Conservation (phyloP, 2,797 vertebrate species). For the Chromobotia macracanthus region DNA sequence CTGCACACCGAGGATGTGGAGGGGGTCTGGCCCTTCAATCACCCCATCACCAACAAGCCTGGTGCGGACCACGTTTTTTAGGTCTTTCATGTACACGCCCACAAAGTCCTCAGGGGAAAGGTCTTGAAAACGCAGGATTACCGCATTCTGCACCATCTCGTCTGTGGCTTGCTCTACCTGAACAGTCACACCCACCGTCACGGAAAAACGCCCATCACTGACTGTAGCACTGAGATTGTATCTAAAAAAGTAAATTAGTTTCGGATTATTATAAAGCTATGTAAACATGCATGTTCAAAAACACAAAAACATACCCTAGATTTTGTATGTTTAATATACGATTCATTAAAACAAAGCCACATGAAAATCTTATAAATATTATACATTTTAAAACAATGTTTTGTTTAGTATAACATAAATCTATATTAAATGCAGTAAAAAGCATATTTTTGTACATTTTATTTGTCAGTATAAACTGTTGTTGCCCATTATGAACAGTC, state of each 20-base stretch:
- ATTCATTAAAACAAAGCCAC: no score
- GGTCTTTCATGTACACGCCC: conserved; percentile 86
- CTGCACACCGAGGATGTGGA: conserved; percentile 88
- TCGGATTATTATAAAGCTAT: not conserved
- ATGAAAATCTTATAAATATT: no score
- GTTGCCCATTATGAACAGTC: conserved; percentile 1
- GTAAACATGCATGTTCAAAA: not conserved
- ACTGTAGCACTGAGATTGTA: conserved; percentile 92
- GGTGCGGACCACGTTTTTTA: conserved; percentile 83
- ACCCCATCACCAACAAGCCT: conserved; percentile 75
- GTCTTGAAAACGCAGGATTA: conserved; percentile 84
- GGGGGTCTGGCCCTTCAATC: conserved; percentile 76
- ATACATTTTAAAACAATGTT: no score
- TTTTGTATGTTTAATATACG: no score
- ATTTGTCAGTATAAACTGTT: no score
- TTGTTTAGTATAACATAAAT: no score
- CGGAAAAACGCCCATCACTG: conserved; percentile 93
- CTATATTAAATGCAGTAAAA: no score
- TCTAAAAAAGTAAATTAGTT: conserved; percentile 65
- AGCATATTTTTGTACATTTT: no score
- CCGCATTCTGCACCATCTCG: conserved; percentile 82
- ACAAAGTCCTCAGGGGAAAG: conserved; percentile 92
- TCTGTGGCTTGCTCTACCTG: conserved; percentile 88
- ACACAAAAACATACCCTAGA: not conserved
- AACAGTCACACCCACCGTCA: conserved; percentile 87